Conservation (phyloP, 1,140 invertebrate species). For the Drosophila kohkoa region DNA sequence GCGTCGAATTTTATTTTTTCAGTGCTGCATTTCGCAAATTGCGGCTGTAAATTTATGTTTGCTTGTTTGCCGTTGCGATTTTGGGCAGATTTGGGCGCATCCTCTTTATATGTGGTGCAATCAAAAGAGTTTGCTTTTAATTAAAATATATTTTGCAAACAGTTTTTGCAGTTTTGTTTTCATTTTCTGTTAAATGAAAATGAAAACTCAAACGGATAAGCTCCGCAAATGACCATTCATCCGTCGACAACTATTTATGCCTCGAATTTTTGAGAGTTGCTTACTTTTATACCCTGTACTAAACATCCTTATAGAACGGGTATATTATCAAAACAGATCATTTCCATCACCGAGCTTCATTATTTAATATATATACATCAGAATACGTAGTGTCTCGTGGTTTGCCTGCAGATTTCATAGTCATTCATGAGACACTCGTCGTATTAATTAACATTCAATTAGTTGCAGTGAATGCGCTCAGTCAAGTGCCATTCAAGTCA, state of each 20-base stretch:
- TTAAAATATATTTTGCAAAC: slow-evolving; percentile 76
- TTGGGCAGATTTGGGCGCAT: slow-evolving; percentile 52
- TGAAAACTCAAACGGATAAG: slow-evolving; percentile 32
- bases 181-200: slow-evolving; percentile 6
- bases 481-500: slow-evolving; percentile 58
- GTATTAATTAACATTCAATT: slow-evolving; percentile 79
- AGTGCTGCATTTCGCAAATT: slow-evolving; percentile 51
- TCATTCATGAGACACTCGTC: slow-evolving; percentile 25
- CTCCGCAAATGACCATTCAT: slow-evolving; percentile 65
- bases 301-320: not conserved
- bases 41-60: slow-evolving; percentile 63
- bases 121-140: slow-evolving; percentile 73
- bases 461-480: slow-evolving; percentile 52
- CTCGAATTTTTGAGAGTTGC: slow-evolving; percentile 20
- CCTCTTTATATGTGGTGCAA: slow-evolving; percentile 44
- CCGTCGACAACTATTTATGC: slow-evolving; percentile 50
- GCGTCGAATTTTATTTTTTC: slow-evolving; percentile 1
- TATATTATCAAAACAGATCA: not conserved
- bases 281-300: slow-evolving; percentile 3
- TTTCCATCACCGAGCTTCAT: no score
- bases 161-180: slow-evolving; percentile 19
- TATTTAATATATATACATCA: no score
- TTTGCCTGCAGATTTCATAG: not conserved
- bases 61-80: slow-evolving; percentile 71
- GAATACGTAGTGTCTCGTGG: not conserved